Base-by-base conservation (phyloP, 2,797 vertebrate genomes). In the Acanthis flammea region DNA sequence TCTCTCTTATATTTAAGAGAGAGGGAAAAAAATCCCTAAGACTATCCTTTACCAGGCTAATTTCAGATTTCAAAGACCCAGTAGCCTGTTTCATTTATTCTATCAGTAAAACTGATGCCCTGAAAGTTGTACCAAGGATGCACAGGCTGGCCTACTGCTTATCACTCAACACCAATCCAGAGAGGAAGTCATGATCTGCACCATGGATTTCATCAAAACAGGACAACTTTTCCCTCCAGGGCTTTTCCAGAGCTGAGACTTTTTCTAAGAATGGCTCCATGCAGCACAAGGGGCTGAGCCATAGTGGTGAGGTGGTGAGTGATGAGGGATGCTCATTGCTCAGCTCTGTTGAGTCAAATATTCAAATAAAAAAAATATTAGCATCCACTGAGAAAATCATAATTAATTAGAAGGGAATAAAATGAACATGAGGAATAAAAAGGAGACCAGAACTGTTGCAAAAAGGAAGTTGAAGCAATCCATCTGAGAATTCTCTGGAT, bases 391-490 rank as follows among this genome's bases (percentile, higher is more conserved):
- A 81, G 66, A 92, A 95, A 90, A 88, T 84, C 48, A 37, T 62
- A 86, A 84, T 92, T 96, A 92, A 95, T 95, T 94, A 96, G 79
- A 67, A 82, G 51, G 19, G 63, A 94, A 86, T 78, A 84, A 94
- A 94, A 91, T 84, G 76, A 86, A 76, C 33, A 22, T 17, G 44
- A 41, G 78, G 73, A 86, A 88, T 76, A 73, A 90, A 92, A 67
- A 71, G 42, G 35, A 90, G 73, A 90, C 30, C 6, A 3, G 85
- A 78, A 55, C 44, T 67, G 31, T 33, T 72, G 55, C 62, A 91
- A 55, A 55, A 88, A 80, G 42, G 62, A 96, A 84, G 78, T 45
- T 10, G 37, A 75, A 88, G 71, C 42, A 92, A 86, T 81, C 47
- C 73, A 58, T 39, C 73, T 76, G 82, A 85, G 95, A 90, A 84